Base-by-base conservation (phyloP, 2,888 invertebrate species). In the Cyclophora punctaria region DNA sequence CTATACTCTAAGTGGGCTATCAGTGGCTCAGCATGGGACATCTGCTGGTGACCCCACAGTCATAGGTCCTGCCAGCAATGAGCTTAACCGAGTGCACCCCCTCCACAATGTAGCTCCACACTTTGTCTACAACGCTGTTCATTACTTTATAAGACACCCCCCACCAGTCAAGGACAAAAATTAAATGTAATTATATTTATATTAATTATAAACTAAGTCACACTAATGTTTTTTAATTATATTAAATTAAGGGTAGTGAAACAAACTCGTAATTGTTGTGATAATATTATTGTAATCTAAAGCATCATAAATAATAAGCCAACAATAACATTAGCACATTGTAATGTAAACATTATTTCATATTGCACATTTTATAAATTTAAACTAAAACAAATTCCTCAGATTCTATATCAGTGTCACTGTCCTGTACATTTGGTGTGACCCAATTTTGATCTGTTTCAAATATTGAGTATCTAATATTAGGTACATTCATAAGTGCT, bases 1-100 rank as follows among this genome's bases (percentile, higher is more conserved):
- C 81, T 99, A 99, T 74, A 94, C 95, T 1, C 86, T 99, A 46
- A 97, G 98, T 82, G 99, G 99, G 3, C 89, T 99, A 45, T 95
- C 98, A 7, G 91, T 99, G 53, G 95, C 98, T 2, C 99, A 99
- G 76, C 94, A 96, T 77, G 87, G 88, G 44, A 81, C 80, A 3
- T 83, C 86, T 3, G 72, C 73, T 3, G 76, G 80, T 7, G 82
- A 90, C 51, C 86, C 90, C 2, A 80, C 87, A 53, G 79, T 95
- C 46, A 83, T 95, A 35, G 95, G 96, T 4, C 80, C 90, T 50
- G 83, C 90, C 3, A 81, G 83, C 51, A 96, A 96, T 81, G 92
- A 94, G 84, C 78, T 96, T 51, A 92, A 91, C 65, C 90, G 92
- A 58, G 92, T 94, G 43, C 96, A 96, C 84, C 96, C 96, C 0